Evolutionary conservation across 2,113 vertebrate species (phyloP), one percentile per base, ranked within the genome.

Genomic region (Acanthisitta chloris): DNA sequence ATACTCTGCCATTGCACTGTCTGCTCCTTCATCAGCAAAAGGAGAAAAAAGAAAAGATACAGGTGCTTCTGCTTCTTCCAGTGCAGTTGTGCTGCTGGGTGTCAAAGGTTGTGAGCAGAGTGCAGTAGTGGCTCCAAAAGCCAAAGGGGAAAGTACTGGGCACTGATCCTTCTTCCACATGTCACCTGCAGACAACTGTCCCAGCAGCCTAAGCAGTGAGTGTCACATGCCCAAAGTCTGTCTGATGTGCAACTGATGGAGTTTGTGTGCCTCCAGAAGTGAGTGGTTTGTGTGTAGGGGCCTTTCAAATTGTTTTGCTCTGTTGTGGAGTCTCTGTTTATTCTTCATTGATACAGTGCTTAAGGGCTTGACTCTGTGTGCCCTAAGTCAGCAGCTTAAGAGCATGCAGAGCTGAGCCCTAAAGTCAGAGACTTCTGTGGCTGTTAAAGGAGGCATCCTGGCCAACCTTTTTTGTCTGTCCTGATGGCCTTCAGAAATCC

Each of bases 131-230:
- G 17, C 14, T 79, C 51, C 33, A 51, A 62, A 85, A 55, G 29
- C 43, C 65, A 34, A 36, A 77, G 14, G 2, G 13, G 24, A 82
- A 59, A n/a, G 38, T 49, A 4, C 36, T 51, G n/a, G n/a, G 29
- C 1, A 1, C 36, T 6, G 5, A 17, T 78, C 38, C 14, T 7
- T 77, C 67, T 64, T 45, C 25, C 15, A 17, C 26, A 5, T 0
- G 0, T 51, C 33, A 38, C 7, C 46, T 59, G 38, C 26, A 45
- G 54, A 18, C 23, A 43, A 6, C 65, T 58, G 23, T 45, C 23
- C 0, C 0, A 58, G 40, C 54, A 88, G 67, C 48, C 18, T 5
- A 14, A 70, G 45, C 48, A 31, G 57, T n/a, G 51, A 51, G 54
- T 77, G 49, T 42, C 4, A 2, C 25, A 5, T 14, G 10, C 33